A percentile compares a stretch with the other conserved stretches of the same genome.
These are phyloP conservation scores for Keiferia lycopersicella DNA, from an alignment of 2,888 invertebrate genomes.

Conservation along the genomic window DNA sequence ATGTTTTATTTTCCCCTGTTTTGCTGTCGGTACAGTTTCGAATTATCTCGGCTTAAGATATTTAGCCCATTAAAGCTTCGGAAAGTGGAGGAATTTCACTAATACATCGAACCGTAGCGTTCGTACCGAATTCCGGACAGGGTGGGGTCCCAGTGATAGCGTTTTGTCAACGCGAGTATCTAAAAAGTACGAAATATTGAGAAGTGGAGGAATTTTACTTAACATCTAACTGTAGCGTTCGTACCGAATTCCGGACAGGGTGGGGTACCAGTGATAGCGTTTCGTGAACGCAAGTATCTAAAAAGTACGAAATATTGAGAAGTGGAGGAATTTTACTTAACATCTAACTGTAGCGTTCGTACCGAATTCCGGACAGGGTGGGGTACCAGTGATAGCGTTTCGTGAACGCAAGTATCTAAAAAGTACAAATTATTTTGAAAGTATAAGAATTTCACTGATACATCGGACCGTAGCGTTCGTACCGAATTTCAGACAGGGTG, in stretches of 20 bases:
- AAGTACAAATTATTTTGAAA: no score
- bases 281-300: neutral
- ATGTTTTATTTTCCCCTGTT: conserved; percentile 29
- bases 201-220: conserved; percentile 67
- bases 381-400: conserved; percentile 3
- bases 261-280: conserved; percentile 5
- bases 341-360: conserved; percentile 37
- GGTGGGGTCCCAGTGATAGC: conserved; percentile 10
- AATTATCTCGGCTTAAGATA: conserved; percentile 76
- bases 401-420: neutral
- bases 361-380: conserved; percentile 38
- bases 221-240: conserved; percentile 43
- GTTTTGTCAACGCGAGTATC: neutral
- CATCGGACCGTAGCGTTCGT: conserved; percentile 37
- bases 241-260: conserved; percentile 39
- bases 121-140: conserved; percentile 39
- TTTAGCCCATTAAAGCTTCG: conserved; percentile 77
- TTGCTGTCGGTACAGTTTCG: conserved; percentile 50
- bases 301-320: no score
- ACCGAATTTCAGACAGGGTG: conserved; percentile 38
- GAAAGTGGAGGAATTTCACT: conserved; percentile 67
- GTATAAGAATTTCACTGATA: conserved; percentile 68
- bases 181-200: no score
- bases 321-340: conserved; percentile 68
- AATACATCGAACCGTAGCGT: conserved; percentile 47